Evolutionary conservation across 2,113 vertebrate genomes (phyloP).

Genomic region (Tragulus kanchil): DNA sequence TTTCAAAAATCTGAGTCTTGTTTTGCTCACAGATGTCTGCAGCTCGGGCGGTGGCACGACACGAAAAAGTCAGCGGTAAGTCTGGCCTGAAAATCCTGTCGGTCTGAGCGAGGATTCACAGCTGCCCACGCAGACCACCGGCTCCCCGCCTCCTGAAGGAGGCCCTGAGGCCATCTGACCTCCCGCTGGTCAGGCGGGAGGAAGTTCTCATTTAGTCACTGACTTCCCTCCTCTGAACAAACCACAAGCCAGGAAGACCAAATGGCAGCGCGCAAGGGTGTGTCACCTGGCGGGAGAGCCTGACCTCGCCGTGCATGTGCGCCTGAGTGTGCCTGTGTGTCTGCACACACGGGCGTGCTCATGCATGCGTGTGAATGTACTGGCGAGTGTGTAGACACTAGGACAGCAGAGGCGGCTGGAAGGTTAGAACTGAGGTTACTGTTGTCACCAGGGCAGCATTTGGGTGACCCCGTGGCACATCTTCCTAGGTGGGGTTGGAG

Average conservation of each 20-base stretch:
- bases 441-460: neutral
- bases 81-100: neutral
- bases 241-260: neutral
- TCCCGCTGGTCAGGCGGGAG: neutral
- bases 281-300: neutral
- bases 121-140: neutral
- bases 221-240: neutral
- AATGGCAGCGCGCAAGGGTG: fast-evolving
- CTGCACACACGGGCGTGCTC: no score
- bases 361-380: fast-evolving
- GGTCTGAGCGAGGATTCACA: neutral
- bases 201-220: neutral
- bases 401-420: neutral
- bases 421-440: neutral
- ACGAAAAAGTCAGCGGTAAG: neutral
- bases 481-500: neutral
- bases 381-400: fast-evolving
- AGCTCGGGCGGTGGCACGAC: neutral
- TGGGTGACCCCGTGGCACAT: neutral
- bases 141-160: neutral
- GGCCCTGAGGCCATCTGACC: neutral
- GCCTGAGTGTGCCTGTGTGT: fast-evolving
- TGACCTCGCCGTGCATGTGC: no score
- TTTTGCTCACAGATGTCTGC: neutral
- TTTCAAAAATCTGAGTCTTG: neutral